Evolutionary conservation across 1,140 invertebrate species (phyloP).

Genomic region (Psix sp.): DNA sequence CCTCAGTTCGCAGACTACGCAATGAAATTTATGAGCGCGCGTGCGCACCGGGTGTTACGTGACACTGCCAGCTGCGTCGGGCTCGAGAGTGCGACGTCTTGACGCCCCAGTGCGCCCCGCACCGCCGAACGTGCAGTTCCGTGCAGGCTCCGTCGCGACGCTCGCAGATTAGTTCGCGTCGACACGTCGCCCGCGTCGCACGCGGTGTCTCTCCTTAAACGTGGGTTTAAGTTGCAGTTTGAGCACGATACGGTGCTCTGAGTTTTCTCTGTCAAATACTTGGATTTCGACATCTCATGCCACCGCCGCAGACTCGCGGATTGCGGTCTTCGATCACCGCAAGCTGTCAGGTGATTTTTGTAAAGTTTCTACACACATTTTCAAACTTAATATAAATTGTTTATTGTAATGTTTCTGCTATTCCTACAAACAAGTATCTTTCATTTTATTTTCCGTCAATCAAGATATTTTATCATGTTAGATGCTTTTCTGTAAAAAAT

Average conservation of each 20-base stretch:
- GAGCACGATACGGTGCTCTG: background rate
- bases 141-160: conserved; percentile 33
- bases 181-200: conserved; percentile 21
- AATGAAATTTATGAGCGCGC: conserved; percentile 60
- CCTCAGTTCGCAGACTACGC: conserved; percentile 42
- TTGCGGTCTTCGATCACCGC: conserved; percentile 1
- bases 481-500: no score
- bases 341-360: conserved; percentile 28
- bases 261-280: conserved; percentile 10
- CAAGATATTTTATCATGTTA: no score
- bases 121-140: conserved; percentile 49
- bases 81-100: conserved; percentile 39
- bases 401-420: no score
- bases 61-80: conserved; percentile 46
- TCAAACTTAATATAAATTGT: no score
- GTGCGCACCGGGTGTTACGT: conserved; percentile 47
- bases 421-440: no score
- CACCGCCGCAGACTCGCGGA: background rate
- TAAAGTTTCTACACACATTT: background rate
- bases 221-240: conserved; percentile 6
- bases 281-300: conserved; percentile 17
- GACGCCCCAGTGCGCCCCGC: conserved; percentile 62
- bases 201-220: background rate
- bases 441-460: no score
- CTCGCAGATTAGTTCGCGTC: conserved; percentile 57